These are phyloP conservation scores for Therioaphis trifolii DNA, from an alignment of 2,888 invertebrate genomes.

Conservation along the genomic window DNA sequence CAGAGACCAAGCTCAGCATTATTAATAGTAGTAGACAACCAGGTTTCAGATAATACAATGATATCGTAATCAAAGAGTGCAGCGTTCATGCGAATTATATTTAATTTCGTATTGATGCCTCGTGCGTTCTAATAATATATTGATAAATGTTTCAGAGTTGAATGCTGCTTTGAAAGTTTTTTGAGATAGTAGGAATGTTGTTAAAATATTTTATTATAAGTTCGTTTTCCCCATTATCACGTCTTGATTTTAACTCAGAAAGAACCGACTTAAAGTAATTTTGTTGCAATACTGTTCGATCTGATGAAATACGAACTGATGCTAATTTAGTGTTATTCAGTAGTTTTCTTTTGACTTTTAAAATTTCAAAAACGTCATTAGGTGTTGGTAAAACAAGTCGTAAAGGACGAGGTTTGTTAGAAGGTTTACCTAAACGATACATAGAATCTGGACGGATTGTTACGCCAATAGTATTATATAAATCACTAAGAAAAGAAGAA, in stretches of 20 bases:
- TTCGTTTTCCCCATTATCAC: not conserved
- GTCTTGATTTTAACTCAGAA: conserved; percentile 1
- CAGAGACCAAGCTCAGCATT: not conserved
- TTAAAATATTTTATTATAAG: not conserved
- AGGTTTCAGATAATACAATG: too few relatives aligned
- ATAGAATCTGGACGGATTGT: too few relatives aligned
- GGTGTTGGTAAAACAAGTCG: not conserved
- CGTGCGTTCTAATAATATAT: not conserved
- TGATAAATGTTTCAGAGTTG: not conserved
- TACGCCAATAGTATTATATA: too few relatives aligned
- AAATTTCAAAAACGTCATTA: not conserved
- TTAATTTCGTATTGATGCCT: not conserved
- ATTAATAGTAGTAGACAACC: not conserved
- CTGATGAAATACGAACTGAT: conserved; percentile 1
- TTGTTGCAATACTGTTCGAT: conserved; percentile 2
- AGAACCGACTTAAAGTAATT: not conserved
- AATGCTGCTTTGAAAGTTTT: not conserved
- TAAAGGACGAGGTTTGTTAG: not conserved
- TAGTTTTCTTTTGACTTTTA: conserved; percentile 2
- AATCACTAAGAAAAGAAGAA: too few relatives aligned
- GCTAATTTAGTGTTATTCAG: not conserved
- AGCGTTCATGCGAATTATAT: not conserved
- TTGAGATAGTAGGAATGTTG: not conserved
- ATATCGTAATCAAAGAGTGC: too few relatives aligned
- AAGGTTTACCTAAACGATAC: not conserved